Conservation (phyloP, 2,113 vertebrate genomes). For the Ophiodon elongatus region DNA sequence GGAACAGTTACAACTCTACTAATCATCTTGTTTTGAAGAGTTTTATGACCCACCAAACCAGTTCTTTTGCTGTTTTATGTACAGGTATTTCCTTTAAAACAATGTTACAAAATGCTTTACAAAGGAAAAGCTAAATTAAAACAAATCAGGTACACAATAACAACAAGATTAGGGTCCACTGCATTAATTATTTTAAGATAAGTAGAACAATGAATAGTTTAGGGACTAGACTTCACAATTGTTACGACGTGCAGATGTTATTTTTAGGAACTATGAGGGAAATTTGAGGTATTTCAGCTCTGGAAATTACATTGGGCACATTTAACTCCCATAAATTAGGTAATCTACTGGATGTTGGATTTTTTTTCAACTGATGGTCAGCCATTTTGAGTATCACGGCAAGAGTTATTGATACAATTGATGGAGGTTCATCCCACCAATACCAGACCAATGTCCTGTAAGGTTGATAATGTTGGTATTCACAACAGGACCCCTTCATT, state of each 20-base stretch:
- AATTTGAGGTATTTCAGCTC: neutral
- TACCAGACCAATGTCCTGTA: neutral
- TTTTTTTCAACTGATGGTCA: neutral
- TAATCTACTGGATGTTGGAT: neutral
- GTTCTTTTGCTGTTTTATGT: neutral
- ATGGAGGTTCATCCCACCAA: neutral
- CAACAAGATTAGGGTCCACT: neutral
- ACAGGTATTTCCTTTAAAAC: neutral
- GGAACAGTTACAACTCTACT: neutral
- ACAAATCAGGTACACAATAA: neutral
- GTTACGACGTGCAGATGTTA: neutral
- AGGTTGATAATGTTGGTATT: neutral
- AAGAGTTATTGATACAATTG: neutral
- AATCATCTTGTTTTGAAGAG: neutral
- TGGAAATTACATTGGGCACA: neutral
- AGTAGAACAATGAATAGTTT: neutral
- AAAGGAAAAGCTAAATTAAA: neutral
- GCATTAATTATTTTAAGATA: neutral
- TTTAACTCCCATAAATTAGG: neutral
- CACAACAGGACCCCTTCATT: neutral
- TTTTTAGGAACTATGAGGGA: neutral
- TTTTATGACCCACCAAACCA: neutral
- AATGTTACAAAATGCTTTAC: neutral
- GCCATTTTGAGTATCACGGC: conserved; percentile 9
- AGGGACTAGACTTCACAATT: neutral